Percentiles rank a stretch among this genome's conserved stretches.
These are phyloP conservation scores for Aspidoscelis tigris DNA, from an alignment of 2,113 vertebrate species.

Conservation along the genomic window DNA sequence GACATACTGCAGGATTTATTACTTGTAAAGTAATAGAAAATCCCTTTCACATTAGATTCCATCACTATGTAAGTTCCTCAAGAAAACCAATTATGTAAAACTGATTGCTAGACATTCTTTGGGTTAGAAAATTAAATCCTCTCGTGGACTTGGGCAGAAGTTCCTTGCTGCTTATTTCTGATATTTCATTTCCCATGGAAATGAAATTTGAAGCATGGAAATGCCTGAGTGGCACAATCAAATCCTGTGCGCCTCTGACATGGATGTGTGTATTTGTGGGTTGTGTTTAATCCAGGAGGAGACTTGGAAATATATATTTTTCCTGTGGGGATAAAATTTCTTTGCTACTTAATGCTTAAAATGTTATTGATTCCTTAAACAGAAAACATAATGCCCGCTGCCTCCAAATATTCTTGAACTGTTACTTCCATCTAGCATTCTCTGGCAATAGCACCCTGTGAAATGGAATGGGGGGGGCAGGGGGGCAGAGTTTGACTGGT, in stretches of 20 bases:
- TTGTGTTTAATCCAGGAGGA: neutral
- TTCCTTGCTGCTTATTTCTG: slow-evolving; percentile 12
- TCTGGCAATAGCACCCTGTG: too few species aligned
- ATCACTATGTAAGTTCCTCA: slow-evolving; percentile 28
- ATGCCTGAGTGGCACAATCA: slow-evolving; percentile 23
- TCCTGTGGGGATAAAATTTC: too few species aligned
- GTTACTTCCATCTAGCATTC: too few species aligned
- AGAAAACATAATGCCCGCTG: too few species aligned
- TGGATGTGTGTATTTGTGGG: neutral
- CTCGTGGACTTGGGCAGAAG: slow-evolving; percentile 43
- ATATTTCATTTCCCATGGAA: slow-evolving; percentile 17
- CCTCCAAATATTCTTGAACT: too few species aligned
- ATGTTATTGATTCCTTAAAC: too few species aligned
- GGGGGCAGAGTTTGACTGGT: too few species aligned
- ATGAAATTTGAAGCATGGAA: slow-evolving; percentile 19
- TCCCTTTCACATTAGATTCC: slow-evolving; percentile 9
- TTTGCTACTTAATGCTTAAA: too few species aligned
- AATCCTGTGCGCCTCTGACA: slow-evolving; percentile 26
- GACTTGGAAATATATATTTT: too few species aligned
- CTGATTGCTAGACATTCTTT: slow-evolving; percentile 29
- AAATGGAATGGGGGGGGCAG: too few species aligned
- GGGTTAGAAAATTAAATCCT: slow-evolving; percentile 40
- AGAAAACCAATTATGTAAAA: slow-evolving; percentile 44
- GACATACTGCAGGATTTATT: slow-evolving; percentile 33
- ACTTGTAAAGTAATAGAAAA: slow-evolving; percentile 42